Base-by-base conservation (phyloP, 2,888 invertebrate genomes). In the Drepanosiphum platanoidis region DNA sequence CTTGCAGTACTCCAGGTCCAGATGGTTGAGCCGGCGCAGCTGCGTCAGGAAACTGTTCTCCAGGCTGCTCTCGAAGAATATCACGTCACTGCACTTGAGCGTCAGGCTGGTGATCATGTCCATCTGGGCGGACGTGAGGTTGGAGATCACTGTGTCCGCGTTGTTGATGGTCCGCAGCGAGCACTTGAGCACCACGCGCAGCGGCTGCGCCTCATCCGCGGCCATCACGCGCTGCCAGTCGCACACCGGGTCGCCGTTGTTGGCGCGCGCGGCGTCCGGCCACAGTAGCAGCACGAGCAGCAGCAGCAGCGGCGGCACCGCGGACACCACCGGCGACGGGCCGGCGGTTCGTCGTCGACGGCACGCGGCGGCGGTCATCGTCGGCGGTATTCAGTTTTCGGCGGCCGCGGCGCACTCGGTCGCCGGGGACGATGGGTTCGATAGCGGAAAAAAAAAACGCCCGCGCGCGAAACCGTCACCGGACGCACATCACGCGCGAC, bases 1-100 rank as follows among this genome's bases (percentile, higher is more conserved):
- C 91, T 96, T 96, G 91, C 97, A 97, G 90, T 95, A 94, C 90
- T 95, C 95, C 89, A 97, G 91, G 89, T 94, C 93, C 88, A 97
- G 92, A 89, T 95, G 94, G 89, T 94, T 93, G 87, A 97, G 91
- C 89, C 95, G 93, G 79, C 87, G 83, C 79, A 87, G 86, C 79
- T 87, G 87, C 86, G 87, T 86, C 90, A 89, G 80, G 36, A 87
- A 87, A 71, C 87, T 87, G 86, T 92, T 91, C 87, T 92, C 92
- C 87, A 94, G 90, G 79, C 93, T 93, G 89, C 94, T 94, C 90
- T 94, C 94, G 89, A 93, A 94, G 90, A 94, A 94, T 87, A 94
- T 90, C 87, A 93, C 93, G 89, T 94, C 94, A 90, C 93, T 94
- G 90, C 94, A 94, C 90, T 94, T 93, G 87, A 94, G 91, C 88